Base-by-base conservation (phyloP, 2,797 vertebrate species). In the Epinephelus malabaricus region DNA sequence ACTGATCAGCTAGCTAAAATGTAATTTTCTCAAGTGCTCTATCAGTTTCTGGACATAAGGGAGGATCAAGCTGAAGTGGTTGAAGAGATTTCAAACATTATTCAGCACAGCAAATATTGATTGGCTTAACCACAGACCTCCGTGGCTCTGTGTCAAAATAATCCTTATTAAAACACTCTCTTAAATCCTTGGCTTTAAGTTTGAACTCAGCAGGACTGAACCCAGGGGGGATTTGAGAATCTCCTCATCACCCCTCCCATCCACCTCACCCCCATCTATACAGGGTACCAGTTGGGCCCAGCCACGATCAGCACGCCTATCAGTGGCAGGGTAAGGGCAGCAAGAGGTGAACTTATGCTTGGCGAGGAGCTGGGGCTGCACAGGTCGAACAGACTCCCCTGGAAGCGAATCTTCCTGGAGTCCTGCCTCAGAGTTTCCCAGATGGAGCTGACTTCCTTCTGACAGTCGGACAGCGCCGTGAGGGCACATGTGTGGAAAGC, bases 391-490 rank as follows among this genome's bases (percentile, higher is more conserved):
- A 96, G 90, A 81, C 94, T 96, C 65, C 95, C 94, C 90, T 94
- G 95, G 88, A 97, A 96, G 65, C 91, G 91, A 73, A 94, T 94
- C 92, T 96, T 96, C 83, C 17, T 92, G 81, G 94, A 95, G 85
- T 95, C 94, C 69, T 91, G 95, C 87, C 92, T 94, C 86, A 96
- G 88, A 54, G 83, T 94, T 91, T 96, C 95, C 95, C 95, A 96
- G 91, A 95, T 68, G 3, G 93, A 92, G 19, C 89, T 93, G 68
- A 95, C 95, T 87, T 96, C 95, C 77, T 94, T 87, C 85, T 94
- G 92, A 89, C 95, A 96, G 80, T 95, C 90, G 74, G 95, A 93
- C 85, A 96, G 90, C 0, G 71, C 94, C 0, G 85, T 84, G 83
- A 94, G 93, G 73, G 93, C 93, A 76, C 95, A 97, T 0, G 83